Percentiles rank a stretch among this genome's conserved stretches.
phyloP scores from a whole-genome alignment of 2,113 vertebrate species.

The Cyprinodon tularosa region DNA sequence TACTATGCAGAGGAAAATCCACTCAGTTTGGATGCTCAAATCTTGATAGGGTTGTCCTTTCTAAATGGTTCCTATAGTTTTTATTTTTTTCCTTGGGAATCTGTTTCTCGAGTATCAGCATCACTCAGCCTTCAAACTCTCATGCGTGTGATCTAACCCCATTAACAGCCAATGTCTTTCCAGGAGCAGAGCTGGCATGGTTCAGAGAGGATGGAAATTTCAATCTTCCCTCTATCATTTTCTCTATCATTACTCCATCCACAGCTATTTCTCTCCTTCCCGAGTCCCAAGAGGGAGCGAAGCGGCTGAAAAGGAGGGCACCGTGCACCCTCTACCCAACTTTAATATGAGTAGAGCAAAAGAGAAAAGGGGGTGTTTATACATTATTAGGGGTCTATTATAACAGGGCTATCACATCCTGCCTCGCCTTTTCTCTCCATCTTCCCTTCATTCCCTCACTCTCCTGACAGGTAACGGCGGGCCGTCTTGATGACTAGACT shows the following conservation, averaged over 20 bases:
- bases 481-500: constrained; percentile 94
- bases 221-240: constrained; percentile 99
- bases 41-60: constrained; percentile 38
- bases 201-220: constrained; percentile 97
- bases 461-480: constrained; percentile 82
- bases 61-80: constrained; percentile 5
- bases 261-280: constrained; percentile 94
- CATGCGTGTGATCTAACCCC: constrained; percentile 74
- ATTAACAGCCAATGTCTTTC: constrained; percentile 81
- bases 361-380: constrained; percentile 78
- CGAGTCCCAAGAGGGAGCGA: constrained; percentile 82
- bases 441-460: constrained; percentile 62
- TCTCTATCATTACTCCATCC: constrained; percentile 99
- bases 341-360: constrained; percentile 71
- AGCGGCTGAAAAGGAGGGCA: constrained; percentile 84
- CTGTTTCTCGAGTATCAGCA: constrained; percentile 53
- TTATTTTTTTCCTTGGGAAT: constrained; percentile 15
- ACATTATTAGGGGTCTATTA: constrained; percentile 97
- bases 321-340: constrained; percentile 85
- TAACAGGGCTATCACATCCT: constrained; percentile 75
- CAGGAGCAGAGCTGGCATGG: constrained; percentile 85
- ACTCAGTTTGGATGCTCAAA: constrained; percentile 28
- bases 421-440: constrained; percentile 50
- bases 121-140: constrained; percentile 69
- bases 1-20: constrained; percentile 14